Conservation (phyloP, 2,113 vertebrate species). For the Sinosuthora webbiana region DNA sequence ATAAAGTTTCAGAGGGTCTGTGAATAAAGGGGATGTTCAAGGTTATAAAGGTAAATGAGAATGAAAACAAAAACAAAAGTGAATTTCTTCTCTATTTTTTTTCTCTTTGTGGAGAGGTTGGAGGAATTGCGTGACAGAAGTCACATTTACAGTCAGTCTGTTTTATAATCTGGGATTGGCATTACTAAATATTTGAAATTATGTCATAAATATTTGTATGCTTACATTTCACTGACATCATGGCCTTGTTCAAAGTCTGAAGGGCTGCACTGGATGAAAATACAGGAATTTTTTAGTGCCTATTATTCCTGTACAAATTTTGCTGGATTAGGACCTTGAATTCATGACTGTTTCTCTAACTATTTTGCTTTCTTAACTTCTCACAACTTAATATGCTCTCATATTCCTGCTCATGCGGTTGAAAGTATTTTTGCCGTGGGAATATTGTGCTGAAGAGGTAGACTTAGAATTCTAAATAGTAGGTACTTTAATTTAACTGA, state of each 20-base stretch:
- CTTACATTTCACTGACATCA: not conserved
- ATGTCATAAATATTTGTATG: not conserved
- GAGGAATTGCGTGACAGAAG: not conserved
- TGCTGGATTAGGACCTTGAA: not conserved
- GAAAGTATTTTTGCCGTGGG: not conserved
- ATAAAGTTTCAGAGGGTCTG: not conserved
- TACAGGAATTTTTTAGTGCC: not conserved
- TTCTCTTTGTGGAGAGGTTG: not conserved
- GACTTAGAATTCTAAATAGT: not conserved
- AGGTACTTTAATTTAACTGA: not conserved
- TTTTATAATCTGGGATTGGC: not conserved
- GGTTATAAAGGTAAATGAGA: not conserved
- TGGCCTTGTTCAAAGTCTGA: not conserved
- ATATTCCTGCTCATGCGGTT: not conserved
- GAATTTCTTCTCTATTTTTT: not conserved
- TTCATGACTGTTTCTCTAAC: not conserved
- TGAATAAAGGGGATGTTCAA: not conserved
- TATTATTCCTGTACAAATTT: not conserved
- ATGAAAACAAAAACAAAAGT: not conserved
- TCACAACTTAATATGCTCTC: not conserved
- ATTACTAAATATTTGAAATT: not conserved
- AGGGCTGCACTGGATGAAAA: not conserved
- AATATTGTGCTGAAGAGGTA: not conserved
- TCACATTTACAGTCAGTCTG: not conserved
- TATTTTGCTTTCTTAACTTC: not conserved